These are phyloP conservation scores for Peucedramus taeniatus DNA, from an alignment of 2,113 vertebrate species.

Conservation along the genomic window DNA sequence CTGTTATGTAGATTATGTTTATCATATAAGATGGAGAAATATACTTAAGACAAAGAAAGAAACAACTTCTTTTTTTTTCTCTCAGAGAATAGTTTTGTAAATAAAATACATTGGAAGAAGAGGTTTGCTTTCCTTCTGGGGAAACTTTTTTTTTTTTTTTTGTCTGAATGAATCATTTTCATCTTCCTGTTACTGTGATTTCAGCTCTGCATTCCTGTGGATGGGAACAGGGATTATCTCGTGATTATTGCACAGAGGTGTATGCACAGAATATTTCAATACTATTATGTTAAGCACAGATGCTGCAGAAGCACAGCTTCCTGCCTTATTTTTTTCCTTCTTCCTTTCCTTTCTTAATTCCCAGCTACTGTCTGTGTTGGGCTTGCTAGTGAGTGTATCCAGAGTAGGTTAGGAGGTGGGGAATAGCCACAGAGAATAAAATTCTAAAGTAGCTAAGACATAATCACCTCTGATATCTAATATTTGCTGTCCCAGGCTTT, in stretches of 20 bases:
- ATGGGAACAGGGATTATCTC: conserved; percentile 29
- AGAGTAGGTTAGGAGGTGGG: background rate
- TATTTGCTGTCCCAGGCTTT: background rate
- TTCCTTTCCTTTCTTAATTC: background rate
- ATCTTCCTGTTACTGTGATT: background rate
- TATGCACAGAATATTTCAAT: conserved; percentile 25
- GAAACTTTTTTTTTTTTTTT: background rate
- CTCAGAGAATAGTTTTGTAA: background rate
- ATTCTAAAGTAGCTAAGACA: background rate
- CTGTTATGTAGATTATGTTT: background rate
- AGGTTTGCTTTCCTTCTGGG: background rate
- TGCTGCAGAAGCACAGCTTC: background rate
- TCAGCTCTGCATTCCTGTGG: background rate
- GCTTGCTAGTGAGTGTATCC: background rate
- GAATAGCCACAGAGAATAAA: background rate
- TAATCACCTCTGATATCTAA: background rate
- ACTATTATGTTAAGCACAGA: background rate
- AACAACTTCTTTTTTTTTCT: background rate
- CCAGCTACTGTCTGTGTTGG: background rate
- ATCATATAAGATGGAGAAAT: background rate
- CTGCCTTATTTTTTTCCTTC: background rate
- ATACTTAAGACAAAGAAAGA: background rate
- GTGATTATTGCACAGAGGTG: conserved; percentile 4
- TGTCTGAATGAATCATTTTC: background rate
- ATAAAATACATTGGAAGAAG: background rate